phyloP scores from a whole-genome alignment of 2,797 vertebrate genomes.

The Ambastaia sidthimunki region DNA sequence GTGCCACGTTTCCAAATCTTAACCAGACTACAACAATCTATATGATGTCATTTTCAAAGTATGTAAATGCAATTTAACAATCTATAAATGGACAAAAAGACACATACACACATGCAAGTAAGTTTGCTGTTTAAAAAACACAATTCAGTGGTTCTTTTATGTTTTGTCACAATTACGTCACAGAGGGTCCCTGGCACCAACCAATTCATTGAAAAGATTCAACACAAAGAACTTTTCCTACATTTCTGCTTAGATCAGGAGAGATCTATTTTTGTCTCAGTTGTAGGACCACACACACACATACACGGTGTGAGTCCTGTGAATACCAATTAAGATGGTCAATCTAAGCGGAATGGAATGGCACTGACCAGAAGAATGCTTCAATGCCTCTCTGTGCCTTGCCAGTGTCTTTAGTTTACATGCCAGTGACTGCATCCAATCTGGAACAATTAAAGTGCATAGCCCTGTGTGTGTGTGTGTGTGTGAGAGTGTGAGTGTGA shows the following conservation, averaged over 20 bases:
- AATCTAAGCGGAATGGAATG: constrained; percentile 49
- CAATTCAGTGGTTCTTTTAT: too few relatives aligned
- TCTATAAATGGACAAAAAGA: not conserved
- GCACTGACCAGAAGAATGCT: constrained; percentile 43
- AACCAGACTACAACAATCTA: not conserved
- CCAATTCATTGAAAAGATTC: not conserved
- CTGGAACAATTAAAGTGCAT: constrained; percentile 69
- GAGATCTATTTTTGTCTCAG: constrained; percentile 3
- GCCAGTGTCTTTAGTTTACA: constrained; percentile 53
- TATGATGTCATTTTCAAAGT: too few relatives aligned
- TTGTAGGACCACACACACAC: constrained; percentile 1
- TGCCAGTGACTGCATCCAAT: constrained; percentile 59
- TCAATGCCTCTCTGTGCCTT: constrained; percentile 54
- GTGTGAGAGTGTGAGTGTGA: constrained; percentile 14
- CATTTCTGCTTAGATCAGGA: not conserved
- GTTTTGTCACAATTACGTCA: too few relatives aligned
- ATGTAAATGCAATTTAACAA: not conserved
- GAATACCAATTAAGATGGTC: constrained; percentile 44
- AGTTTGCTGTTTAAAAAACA: too few relatives aligned
- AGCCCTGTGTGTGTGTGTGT: constrained; percentile 40
- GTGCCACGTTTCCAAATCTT: not conserved
- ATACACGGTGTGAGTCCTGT: not conserved
- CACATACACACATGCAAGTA: not conserved
- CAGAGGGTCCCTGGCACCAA: too few relatives aligned
- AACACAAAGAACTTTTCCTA: not conserved